A percentile compares a stretch with the other conserved stretches of the same genome.
phyloP scores from a whole-genome alignment of 1,140 invertebrate species.

The Drosophila pallidifrons region DNA sequence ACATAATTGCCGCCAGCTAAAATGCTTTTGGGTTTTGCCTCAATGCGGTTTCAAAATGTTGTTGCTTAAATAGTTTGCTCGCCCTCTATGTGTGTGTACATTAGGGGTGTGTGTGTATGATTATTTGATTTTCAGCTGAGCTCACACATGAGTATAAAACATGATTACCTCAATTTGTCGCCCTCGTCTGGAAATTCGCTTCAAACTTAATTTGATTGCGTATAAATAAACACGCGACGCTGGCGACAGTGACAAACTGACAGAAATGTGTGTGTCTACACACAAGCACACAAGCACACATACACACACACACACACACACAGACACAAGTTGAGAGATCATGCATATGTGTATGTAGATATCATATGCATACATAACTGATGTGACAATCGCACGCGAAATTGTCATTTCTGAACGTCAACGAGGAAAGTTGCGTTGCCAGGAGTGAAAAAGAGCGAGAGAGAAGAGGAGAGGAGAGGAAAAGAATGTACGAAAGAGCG shows the following conservation, averaged over 20 bases:
- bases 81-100: not conserved
- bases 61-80: slow-evolving; percentile 37
- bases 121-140: slow-evolving; percentile 60
- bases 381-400: slow-evolving; percentile 82
- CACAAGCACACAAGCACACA: slow-evolving; percentile 36
- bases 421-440: not conserved
- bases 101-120: slow-evolving; percentile 19
- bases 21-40: slow-evolving; percentile 19
- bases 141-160: slow-evolving; percentile 57
- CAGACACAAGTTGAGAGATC: not conserved
- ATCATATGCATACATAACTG: slow-evolving; percentile 73
- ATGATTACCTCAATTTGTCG: slow-evolving; percentile 74
- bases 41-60: slow-evolving; percentile 30
- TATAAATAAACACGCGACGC: slow-evolving; percentile 75
- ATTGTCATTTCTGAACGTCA: slow-evolving; percentile 68
- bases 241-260: slow-evolving; percentile 74
- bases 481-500: no score
- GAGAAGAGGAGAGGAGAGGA: no score
- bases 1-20: slow-evolving; percentile 40
- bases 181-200: slow-evolving; percentile 67
- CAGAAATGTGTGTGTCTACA: slow-evolving; percentile 51
- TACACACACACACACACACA: slow-evolving; percentile 28
- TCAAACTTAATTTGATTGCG: slow-evolving; percentile 79
- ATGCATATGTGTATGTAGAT: slow-evolving; percentile 31
- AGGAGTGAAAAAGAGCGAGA: not conserved